These are phyloP conservation scores for Aphelocoma coerulescens DNA, from an alignment of 2,113 vertebrate genomes.

Conservation along the genomic window DNA sequence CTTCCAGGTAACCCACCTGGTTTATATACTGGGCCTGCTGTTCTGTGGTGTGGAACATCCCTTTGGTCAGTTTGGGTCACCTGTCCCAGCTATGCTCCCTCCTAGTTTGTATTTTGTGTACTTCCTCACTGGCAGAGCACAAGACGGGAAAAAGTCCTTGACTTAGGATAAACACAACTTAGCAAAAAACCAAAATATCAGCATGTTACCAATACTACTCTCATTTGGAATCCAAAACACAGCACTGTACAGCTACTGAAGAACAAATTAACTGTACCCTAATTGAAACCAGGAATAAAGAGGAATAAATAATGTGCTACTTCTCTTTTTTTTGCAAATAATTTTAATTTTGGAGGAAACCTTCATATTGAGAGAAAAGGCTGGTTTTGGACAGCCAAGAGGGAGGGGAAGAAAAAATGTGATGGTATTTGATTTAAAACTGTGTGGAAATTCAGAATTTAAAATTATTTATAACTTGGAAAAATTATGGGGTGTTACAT, in stretches of 20 bases:
- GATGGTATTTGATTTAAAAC: not conserved
- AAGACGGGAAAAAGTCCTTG: not conserved
- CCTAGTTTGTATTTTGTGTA: not conserved
- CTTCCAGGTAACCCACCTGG: not conserved
- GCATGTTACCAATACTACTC: not conserved
- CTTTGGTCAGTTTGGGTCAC: not conserved
- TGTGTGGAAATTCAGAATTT: not conserved
- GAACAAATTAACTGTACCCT: not conserved
- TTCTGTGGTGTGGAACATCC: not conserved
- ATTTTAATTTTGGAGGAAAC: not conserved
- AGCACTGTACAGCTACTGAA: not conserved
- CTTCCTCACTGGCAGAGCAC: not conserved
- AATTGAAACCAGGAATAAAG: not conserved
- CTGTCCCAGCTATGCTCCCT: not conserved
- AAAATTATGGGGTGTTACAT: not conserved
- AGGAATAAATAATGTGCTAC: not conserved
- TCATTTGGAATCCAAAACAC: not conserved
- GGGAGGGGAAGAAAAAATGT: not conserved
- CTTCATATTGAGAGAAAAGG: not conserved
- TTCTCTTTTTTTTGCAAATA: not conserved
- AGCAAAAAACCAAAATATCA: not conserved
- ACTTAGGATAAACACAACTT: rapidly evolving
- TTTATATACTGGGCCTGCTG: not conserved
- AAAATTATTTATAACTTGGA: not conserved
- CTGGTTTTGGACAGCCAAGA: not conserved